phyloP scores from a whole-genome alignment of 2,888 invertebrate genomes.

The Diogma glabrata region DNA sequence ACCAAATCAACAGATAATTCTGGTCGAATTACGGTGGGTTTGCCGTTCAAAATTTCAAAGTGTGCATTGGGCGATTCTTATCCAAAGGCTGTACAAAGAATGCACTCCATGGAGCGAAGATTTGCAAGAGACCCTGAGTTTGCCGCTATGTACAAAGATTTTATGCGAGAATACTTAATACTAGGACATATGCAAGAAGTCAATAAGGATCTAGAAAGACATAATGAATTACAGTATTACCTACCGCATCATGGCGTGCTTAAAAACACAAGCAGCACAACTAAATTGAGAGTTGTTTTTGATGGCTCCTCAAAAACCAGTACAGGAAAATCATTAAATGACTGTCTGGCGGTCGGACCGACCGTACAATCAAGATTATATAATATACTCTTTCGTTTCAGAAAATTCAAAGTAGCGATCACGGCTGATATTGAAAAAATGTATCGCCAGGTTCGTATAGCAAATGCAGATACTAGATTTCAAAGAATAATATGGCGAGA shows the following conservation, averaged over 20 bases:
- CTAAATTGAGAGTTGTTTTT: background rate
- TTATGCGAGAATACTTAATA: background rate
- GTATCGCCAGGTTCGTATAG: background rate
- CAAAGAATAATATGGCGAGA: slow-evolving; percentile 1
- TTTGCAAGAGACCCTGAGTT: background rate
- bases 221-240: too few relatives aligned
- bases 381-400: too few relatives aligned
- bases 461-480: background rate
- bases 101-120: background rate
- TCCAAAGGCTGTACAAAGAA: background rate
- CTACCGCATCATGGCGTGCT: too few relatives aligned
- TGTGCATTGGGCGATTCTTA: background rate
- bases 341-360: too few relatives aligned
- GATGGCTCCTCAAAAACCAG: background rate
- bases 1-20: background rate
- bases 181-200: background rate
- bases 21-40: background rate
- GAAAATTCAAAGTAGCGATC: background rate
- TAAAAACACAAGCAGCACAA: too few relatives aligned
- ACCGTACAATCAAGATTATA: background rate
- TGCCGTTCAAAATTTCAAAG: background rate
- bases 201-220: background rate
- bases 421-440: background rate
- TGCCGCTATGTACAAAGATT: background rate
- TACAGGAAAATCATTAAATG: background rate